These are phyloP conservation scores for Muschampia plurimacula DNA, from an alignment of 2,888 invertebrate genomes.

Conservation along the genomic window DNA sequence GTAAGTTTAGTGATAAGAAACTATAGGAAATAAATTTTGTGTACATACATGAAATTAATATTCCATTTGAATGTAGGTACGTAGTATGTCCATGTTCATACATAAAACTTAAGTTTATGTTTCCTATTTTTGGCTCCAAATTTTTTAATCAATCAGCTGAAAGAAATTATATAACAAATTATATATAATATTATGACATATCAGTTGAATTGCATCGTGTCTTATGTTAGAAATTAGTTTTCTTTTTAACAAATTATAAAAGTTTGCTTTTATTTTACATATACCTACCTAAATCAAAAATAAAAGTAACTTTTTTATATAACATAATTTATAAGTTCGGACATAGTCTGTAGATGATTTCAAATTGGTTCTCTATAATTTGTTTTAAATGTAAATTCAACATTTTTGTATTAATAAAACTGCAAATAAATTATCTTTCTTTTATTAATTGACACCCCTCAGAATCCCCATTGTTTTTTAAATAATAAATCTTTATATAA, in stretches of 20 bases:
- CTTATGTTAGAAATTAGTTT: background rate
- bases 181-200: background rate
- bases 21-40: background rate
- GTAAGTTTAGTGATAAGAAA: background rate
- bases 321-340: background rate
- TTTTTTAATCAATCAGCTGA: background rate
- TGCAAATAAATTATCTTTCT: conserved; percentile 15
- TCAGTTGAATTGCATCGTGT: background rate
- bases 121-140: background rate
- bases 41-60: conserved; percentile 2
- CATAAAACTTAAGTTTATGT: background rate
- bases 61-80: conserved; percentile 3
- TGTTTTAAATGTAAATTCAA: background rate
- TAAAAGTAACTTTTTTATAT: background rate
- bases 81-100: background rate
- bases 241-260: background rate
- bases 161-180: background rate
- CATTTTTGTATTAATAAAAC: conserved; percentile 17
- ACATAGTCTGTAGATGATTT: background rate
- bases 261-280: background rate
- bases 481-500: conserved; percentile 26
- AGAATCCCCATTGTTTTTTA: conserved; percentile 14
- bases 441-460: conserved; percentile 27
- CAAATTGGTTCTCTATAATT: background rate
- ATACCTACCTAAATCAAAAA: too few species aligned